Evolutionary conservation across 2,888 invertebrate genomes (phyloP), one percentile per base, ranked within the genome.

Genomic region (Drosophila atripex): DNA sequence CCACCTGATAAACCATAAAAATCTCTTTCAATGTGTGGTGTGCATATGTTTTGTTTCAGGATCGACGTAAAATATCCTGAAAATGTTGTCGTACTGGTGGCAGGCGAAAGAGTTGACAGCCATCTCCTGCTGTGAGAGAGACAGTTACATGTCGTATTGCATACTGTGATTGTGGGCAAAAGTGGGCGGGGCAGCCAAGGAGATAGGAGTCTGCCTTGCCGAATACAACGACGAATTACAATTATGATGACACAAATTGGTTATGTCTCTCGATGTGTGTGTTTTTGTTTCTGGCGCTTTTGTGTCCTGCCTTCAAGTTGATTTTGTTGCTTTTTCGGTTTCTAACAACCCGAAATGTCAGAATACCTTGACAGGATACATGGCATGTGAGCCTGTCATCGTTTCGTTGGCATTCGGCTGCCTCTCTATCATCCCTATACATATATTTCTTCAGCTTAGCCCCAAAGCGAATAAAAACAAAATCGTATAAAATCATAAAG

Each of bases 241-340:
- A 88, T 88, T 85, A 85, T 88, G 86, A 83, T 83, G 86, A 88
- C 84, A 88, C 88, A 85, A 85, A 88, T 85, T 85, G 88, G 88
- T 83, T 88, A 83, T 85, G 88, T 88, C 83, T 77, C 69, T 69
- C 68, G 76, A 28, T 64, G 41, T 47, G 32, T 65, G 16, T 35
- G 38, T 49, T 43, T 43, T 75, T 80, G 57, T 73, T 54, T 52
- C 38, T 45, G 45, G 53, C 59, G 25, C 47, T 50, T 61, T 54
- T 54, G 49, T 71, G 63, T 66, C 63, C 59, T 74, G 70, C 54
- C 64, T 75, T 52, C 18, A 38, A 56, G 55, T 70, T 61, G 68
- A 52, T 54, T 74, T 65, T 75, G 65, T 64, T 51, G 41, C 23
- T 58, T 23, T 49, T 75, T 46, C 47, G 18, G 41, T 49, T 66